Evolutionary conservation across 2,888 invertebrate species (phyloP), one percentile per base, ranked within the genome.

Genomic region (Schizotus pectinicornis): DNA sequence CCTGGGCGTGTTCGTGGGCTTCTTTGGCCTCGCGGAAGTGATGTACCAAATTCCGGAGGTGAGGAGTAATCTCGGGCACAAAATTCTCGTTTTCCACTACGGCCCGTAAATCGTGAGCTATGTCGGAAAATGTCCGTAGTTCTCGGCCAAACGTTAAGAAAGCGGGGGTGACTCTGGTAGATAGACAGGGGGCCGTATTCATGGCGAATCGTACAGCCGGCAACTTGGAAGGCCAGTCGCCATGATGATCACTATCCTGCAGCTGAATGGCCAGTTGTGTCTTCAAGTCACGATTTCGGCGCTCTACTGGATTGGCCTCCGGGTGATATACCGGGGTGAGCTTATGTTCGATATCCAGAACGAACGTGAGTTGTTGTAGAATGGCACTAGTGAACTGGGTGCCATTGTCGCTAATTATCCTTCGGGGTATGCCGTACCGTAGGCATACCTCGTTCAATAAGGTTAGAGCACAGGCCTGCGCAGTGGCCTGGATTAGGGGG

Each of bases 151-250:
- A 53, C 8, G 22, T 46, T 11, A 53, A 31, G 30, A 36, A 53
- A 6, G 53, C 53, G 8, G 53, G 45, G n/a, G 53, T 46, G 30
- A 13, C n/a, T n/a, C n/a, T n/a, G n/a, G n/a, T n/a, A 46, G 6
- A 12, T 22, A 12, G 39, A 34, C 70, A 70, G 7, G 12, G 33
- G 0, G 70, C 65, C 0, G 73, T 70, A 31, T 78, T 79, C 70
- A 77, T 74, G 0, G 76, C 74, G 48, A n/a, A 79, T 0, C 77
- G 56, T 0, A 78, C 73, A 3, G 62, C 48, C 0, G 74, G 64
- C 0, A 79, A 49, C 2, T 69, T 59, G n/a, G n/a, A n/a, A n/a
- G n/a, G n/a, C n/a, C n/a, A n/a, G n/a, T n/a, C n/a, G n/a, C n/a
- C n/a, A n/a, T n/a, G n/a, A n/a, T n/a, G n/a, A n/a, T n/a, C n/a